Percentiles rank a stretch among this genome's conserved stretches.
phyloP scores from a whole-genome alignment of 2,797 vertebrate species.

The Galagoides demidoff region DNA sequence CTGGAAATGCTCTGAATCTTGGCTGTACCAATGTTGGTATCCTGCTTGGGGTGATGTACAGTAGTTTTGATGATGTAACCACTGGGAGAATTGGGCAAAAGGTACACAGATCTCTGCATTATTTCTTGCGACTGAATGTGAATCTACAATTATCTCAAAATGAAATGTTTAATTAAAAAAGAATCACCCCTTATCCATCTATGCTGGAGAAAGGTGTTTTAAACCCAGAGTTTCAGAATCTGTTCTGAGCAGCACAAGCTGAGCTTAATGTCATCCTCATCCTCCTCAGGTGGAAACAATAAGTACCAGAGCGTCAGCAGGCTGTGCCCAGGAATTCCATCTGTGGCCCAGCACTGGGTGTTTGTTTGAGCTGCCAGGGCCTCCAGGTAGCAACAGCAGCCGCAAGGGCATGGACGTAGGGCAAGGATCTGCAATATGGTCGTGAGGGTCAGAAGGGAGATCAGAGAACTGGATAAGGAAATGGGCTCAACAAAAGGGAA shows the following conservation, averaged over 20 bases:
- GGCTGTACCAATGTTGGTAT: background rate
- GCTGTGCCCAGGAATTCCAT: background rate
- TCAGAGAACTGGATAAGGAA: background rate
- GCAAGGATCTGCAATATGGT: background rate
- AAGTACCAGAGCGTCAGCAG: background rate
- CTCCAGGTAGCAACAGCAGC: too few species aligned
- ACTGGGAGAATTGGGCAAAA: background rate
- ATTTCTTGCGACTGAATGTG: background rate
- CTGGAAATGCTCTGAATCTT: background rate
- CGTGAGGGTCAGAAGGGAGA: background rate
- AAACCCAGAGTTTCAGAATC: background rate
- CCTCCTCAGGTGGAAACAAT: background rate
- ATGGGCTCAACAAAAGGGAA: background rate
- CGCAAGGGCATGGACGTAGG: background rate
- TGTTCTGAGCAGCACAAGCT: background rate
- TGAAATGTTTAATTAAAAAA: background rate
- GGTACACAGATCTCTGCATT: background rate
- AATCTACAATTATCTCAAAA: background rate
- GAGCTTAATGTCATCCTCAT: background rate
- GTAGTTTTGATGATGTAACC: background rate
- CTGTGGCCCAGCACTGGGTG: background rate
- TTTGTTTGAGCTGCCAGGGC: background rate
- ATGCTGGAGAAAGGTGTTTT: background rate
- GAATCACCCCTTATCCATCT: background rate
- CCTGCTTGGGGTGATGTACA: background rate